Conservation (phyloP, 35 echinoderm and acorn worm species). For the Heliocidaris tuberculata region DNA sequence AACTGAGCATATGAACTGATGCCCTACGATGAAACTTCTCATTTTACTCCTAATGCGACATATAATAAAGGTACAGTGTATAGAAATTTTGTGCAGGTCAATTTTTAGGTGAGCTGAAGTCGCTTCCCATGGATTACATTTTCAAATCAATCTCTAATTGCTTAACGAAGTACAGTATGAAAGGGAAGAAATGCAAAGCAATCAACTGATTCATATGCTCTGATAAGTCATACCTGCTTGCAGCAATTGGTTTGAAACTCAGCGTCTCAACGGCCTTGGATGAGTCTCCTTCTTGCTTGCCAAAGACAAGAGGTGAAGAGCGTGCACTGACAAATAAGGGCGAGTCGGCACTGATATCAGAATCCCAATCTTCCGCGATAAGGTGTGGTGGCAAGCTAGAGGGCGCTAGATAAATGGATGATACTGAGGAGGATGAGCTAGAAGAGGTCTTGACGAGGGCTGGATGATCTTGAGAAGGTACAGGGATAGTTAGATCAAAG, state of each 20-base stretch:
- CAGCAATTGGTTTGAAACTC: background rate
- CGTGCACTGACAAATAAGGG: background rate
- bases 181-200: too few species aligned
- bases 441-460: background rate
- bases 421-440: background rate
- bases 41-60: too few species aligned
- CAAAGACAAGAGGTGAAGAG: conserved; percentile 24
- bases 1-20: too few species aligned
- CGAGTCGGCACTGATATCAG: conserved; percentile 7
- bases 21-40: too few species aligned
- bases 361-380: conserved; percentile 33
- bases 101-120: too few species aligned
- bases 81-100: too few species aligned
- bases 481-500: background rate
- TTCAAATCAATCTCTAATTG: too few species aligned
- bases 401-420: conserved; percentile 4
- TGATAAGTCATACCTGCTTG: background rate
- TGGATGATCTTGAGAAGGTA: background rate
- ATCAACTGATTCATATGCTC: too few species aligned
- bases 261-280: background rate
- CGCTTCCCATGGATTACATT: too few species aligned
- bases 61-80: too few species aligned
- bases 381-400: background rate
- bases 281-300: background rate
- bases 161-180: too few species aligned